These are phyloP conservation scores for Ptychadena robeensis DNA, from an alignment of 2,797 vertebrate species.

Conservation along the genomic window DNA sequence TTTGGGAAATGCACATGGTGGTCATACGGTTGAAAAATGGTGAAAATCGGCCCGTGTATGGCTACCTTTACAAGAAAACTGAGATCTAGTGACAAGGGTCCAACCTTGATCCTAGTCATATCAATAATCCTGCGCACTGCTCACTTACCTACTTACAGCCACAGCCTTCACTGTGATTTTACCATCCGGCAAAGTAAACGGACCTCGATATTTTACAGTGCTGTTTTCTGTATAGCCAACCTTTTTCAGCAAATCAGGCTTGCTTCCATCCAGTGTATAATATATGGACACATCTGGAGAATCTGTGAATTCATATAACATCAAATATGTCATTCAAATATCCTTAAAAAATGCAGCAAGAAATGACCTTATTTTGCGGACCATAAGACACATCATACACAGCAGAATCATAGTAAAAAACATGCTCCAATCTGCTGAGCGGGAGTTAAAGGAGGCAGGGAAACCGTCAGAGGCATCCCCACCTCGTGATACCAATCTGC, in stretches of 20 bases:
- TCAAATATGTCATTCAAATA: background rate
- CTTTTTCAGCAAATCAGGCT: constrained; percentile 76
- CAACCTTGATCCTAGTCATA: background rate
- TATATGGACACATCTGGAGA: constrained; percentile 81
- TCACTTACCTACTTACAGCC: constrained; percentile 82
- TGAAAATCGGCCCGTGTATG: no score
- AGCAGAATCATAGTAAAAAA: no score
- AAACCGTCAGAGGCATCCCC: no score
- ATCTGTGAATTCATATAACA: constrained; percentile 73
- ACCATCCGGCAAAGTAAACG: constrained; percentile 83
- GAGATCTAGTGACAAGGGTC: background rate
- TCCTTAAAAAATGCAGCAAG: no score
- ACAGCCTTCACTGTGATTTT: constrained; percentile 84
- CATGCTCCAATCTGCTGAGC: no score
- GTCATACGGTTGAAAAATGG: no score
- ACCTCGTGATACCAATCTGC: no score
- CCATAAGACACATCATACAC: no score
- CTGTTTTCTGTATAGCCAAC: constrained; percentile 70
- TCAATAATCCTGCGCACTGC: background rate
- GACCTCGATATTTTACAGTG: constrained; percentile 81
- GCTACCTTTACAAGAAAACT: no score
- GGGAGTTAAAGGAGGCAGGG: no score
- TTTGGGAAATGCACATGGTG: no score
- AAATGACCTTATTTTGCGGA: no score
- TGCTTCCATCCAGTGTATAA: constrained; percentile 90